These are phyloP conservation scores for Trogon melanurus DNA, from an alignment of 2,113 vertebrate species.

Conservation along the genomic window DNA sequence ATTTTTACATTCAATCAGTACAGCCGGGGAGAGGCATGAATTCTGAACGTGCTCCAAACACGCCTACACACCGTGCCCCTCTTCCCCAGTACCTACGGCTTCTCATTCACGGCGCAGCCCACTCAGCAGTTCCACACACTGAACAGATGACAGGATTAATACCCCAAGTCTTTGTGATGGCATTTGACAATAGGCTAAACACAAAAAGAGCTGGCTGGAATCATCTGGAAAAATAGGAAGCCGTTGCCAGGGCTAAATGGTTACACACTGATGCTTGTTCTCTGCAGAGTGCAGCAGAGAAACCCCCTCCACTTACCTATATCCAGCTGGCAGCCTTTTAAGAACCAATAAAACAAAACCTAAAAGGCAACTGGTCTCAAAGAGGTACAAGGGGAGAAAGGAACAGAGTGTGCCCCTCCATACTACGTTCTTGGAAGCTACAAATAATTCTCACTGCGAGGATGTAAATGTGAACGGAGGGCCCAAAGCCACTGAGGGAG, in stretches of 20 bases:
- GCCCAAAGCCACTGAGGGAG: fast-evolving
- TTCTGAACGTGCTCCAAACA: not conserved
- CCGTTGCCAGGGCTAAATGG: conserved; percentile 33
- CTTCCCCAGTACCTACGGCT: not conserved
- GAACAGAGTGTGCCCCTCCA: not conserved
- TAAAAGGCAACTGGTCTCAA: not conserved
- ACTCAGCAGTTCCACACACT: conserved; percentile 14
- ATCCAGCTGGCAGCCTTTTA: conserved; percentile 22
- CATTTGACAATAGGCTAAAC: not conserved
- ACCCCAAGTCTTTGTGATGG: not conserved
- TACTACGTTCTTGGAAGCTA: not conserved
- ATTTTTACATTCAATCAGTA: not conserved
- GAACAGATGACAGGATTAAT: conserved; percentile 23
- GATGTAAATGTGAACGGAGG: not conserved
- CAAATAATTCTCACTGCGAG: not conserved
- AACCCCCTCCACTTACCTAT: not conserved
- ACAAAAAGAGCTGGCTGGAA: conserved; percentile 55
- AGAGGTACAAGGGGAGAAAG: not conserved
- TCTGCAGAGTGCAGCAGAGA: conserved; percentile 36
- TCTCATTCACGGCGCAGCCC: not conserved
- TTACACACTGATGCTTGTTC: not conserved
- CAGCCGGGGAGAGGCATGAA: not conserved
- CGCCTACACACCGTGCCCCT: not conserved
- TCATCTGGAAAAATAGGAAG: conserved; percentile 55
- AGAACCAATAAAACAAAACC: not conserved